These are phyloP conservation scores for Podarcis muralis DNA, from an alignment of 2,113 vertebrate genomes.

Conservation along the genomic window DNA sequence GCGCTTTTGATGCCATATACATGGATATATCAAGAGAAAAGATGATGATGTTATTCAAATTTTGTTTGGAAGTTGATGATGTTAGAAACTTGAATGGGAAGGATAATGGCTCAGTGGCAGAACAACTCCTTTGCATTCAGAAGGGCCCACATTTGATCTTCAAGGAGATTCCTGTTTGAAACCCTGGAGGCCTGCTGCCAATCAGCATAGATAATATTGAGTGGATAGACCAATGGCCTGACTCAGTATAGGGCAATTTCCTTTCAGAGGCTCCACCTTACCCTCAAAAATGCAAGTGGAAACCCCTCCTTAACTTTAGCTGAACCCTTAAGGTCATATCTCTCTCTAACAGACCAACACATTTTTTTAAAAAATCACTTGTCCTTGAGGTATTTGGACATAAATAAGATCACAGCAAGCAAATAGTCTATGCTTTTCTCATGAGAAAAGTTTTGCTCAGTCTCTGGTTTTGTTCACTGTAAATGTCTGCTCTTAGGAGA, in stretches of 20 bases:
- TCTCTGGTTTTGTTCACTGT: neutral
- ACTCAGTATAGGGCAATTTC: neutral
- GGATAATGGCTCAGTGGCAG: no score
- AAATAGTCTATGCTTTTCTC: conserved; percentile 33
- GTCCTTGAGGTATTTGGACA: conserved; percentile 27
- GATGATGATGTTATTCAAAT: conserved; percentile 8
- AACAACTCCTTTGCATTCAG: no score
- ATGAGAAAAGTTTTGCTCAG: neutral
- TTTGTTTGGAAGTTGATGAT: neutral
- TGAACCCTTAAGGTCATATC: conserved; percentile 28
- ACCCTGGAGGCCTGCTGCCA: no score
- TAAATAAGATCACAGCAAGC: conserved; percentile 27
- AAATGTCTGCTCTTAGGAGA: conserved; percentile 22
- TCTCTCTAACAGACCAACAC: neutral
- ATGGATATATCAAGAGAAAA: neutral
- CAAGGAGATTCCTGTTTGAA: no score
- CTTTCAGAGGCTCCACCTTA: conserved; percentile 15
- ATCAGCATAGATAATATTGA: no score
- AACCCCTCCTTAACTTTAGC: neutral
- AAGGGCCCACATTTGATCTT: no score
- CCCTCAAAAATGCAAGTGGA: conserved; percentile 18
- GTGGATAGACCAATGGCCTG: no score
- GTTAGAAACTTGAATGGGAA: conserved; percentile 12
- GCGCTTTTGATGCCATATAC: neutral
- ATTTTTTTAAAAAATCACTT: conserved; percentile 38